Evolutionary conservation across 2,113 vertebrate species (phyloP), one percentile per base, ranked within the genome.

Genomic region (Prietella phreatophila): DNA sequence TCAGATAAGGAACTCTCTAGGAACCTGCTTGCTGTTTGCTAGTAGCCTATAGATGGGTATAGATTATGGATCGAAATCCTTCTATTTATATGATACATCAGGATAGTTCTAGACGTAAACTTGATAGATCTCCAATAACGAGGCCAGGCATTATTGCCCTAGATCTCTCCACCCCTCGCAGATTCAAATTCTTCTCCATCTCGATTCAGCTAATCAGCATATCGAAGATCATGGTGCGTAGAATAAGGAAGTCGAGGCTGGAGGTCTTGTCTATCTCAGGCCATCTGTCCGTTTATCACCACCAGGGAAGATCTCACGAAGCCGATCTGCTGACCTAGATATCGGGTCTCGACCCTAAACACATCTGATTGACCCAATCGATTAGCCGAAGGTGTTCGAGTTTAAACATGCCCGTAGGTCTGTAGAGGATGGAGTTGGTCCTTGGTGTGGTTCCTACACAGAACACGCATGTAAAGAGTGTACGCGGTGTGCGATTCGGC

Each of bases 241-340:
- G n/a, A 58, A 58, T 36, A 20, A 58, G 8, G 13, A 39, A 61
- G 80, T 39, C 56, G 17, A 30, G 27, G 27, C 50, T 30, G 27
- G 47, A 30, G 80, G 60, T 39, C 33, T n/a, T 22, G 9, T 6
- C 36, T 55, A 80, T 80, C 55, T 82, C 55, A 25, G 30, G 33
- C 55, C 55, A 82, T 82, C 80, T 82, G 58, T 42, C 33, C 27
- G 2, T 25, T 58, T 36, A 39, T 27, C 69, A 60, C 15, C 55
- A 42, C 20, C 13, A 61, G 22, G 19, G 20, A 58, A 7, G 50
- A 27, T 73, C 53, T 85, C 53, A 22, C 58, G 42, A 67, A 55
- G 69, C 30, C 3, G 30, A 82, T 7, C 36, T 71, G 33, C 30
- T 73, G 42, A 87, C 85, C 82, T 85, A 76, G 56, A 76, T 76